phyloP scores from a whole-genome alignment of 2,113 vertebrate genomes.

The Piprites chloris region DNA sequence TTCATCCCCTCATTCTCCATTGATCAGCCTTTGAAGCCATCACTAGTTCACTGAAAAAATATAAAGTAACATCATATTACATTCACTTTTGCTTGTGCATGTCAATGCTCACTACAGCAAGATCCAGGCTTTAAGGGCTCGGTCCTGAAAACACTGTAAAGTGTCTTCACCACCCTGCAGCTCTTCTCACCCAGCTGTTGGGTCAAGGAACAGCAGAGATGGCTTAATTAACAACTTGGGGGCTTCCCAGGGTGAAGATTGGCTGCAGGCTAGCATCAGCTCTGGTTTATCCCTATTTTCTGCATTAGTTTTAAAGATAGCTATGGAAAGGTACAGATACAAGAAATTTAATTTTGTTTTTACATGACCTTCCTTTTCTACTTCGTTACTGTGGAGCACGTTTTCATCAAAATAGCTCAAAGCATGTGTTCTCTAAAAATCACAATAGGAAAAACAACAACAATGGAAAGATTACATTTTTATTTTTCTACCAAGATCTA shows the following conservation, averaged over 20 bases:
- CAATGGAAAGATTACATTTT: background rate
- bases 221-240: background rate
- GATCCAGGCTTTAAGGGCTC: background rate
- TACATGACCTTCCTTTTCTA: background rate
- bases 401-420: background rate
- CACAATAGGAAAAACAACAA: background rate
- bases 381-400: background rate
- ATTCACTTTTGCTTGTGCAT: background rate
- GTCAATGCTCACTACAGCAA: background rate
- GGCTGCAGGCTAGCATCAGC: background rate
- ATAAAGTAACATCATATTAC: background rate
- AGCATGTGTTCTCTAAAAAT: background rate
- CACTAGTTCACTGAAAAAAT: background rate
- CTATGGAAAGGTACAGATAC: background rate
- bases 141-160: background rate
- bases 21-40: background rate
- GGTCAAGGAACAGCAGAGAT: background rate
- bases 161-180: background rate
- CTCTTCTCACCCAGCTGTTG: background rate
- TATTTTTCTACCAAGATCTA: background rate
- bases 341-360: background rate
- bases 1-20: background rate
- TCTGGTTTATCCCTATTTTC: background rate
- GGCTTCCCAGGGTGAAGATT: background rate
- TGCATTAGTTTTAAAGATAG: background rate